Conservation (phyloP, 1,140 invertebrate species). For the Gerris buenoi region DNA sequence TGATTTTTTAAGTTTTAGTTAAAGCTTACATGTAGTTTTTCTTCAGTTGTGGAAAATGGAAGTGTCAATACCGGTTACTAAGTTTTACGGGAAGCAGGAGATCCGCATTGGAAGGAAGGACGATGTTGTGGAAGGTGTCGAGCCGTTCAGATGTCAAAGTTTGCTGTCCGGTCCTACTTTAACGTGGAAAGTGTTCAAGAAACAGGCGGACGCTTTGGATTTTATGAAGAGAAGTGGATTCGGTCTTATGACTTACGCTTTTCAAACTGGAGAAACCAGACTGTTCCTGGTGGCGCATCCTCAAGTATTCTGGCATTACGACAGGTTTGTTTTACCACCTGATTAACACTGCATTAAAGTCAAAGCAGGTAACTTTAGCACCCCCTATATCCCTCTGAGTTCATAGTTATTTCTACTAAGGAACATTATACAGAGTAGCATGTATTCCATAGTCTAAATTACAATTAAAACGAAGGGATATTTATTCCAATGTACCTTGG, state of each 20-base stretch:
- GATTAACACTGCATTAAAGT: no score
- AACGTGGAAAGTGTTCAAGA: constrained; percentile 38
- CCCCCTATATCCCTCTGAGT: no score
- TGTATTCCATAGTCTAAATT: no score
- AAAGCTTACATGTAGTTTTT: no score
- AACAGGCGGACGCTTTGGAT: constrained; percentile 37
- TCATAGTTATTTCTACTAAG: no score
- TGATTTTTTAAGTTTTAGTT: no score
- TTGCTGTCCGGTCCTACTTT: constrained; percentile 8
- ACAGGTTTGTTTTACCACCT: constrained; percentile 19
- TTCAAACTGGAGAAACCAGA: constrained; percentile 33
- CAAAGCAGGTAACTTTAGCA: no score
- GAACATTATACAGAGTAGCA: no score
- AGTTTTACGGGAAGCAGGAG: not conserved
- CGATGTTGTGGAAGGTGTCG: not conserved
- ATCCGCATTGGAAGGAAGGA: not conserved
- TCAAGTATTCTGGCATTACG: constrained; percentile 37
- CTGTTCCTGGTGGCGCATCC: constrained; percentile 40
- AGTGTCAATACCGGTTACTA: not conserved
- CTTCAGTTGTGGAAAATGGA: no score
- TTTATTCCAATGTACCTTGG: no score
- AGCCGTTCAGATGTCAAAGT: constrained; percentile 2
- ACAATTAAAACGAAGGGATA: no score
- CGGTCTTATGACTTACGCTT: constrained; percentile 42
- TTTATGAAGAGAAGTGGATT: constrained; percentile 22